These are phyloP conservation scores for Rattus rattus DNA, from an alignment of 2,113 vertebrate species.

Conservation along the genomic window DNA sequence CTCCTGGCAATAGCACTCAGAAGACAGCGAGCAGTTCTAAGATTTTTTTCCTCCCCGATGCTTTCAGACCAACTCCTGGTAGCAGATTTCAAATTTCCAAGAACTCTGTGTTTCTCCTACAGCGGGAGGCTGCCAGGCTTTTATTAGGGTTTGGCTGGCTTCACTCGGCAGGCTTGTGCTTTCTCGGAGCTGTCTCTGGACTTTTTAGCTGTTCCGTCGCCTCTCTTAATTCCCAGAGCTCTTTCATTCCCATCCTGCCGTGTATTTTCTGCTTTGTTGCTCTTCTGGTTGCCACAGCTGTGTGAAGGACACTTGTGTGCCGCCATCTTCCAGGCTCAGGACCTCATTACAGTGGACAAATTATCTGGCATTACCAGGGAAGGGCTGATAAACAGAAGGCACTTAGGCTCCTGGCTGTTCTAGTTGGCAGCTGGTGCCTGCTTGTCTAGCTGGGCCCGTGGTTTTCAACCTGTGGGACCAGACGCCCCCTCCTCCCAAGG, in stretches of 20 bases:
- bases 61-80: not conserved
- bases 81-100: not conserved
- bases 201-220: not conserved
- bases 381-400: not conserved
- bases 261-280: not conserved
- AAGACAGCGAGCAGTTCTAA: not conserved
- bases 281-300: not conserved
- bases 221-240: not conserved
- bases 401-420: not conserved
- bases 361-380: not conserved
- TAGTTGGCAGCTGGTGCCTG: slow-evolving; percentile 1
- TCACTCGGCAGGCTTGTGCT: not conserved
- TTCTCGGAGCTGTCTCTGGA: not conserved
- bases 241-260: not conserved
- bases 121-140: not conserved
- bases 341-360: not conserved
- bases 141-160: not conserved
- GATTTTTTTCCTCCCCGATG: not conserved
- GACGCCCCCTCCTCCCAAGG: not conserved
- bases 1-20: not conserved
- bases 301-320: not conserved
- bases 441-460: not conserved
- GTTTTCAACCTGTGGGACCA: not conserved
- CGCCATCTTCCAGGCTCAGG: not conserved
- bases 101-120: not conserved